A percentile compares a stretch with the other conserved stretches of the same genome.
phyloP scores from a whole-genome alignment of 2,797 vertebrate species.

The Hoplostethus atlanticus region DNA sequence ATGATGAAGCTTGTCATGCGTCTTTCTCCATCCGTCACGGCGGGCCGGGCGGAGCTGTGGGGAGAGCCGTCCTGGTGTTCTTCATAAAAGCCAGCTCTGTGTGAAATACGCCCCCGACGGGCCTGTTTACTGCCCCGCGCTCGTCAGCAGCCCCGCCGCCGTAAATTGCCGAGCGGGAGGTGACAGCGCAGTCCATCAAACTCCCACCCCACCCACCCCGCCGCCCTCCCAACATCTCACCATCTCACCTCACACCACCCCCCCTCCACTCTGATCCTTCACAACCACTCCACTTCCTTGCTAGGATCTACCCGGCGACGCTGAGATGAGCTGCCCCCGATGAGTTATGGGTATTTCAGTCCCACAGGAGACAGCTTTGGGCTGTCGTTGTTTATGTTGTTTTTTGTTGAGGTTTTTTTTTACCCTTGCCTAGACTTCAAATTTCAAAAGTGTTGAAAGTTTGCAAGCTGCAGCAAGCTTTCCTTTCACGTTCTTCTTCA shows the following conservation, averaged over 20 bases:
- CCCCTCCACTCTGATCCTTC: constrained; percentile 62
- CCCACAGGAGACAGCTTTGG: constrained; percentile 90
- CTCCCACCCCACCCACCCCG: constrained; percentile 85
- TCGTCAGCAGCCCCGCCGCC: constrained; percentile 96
- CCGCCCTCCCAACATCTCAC: constrained; percentile 85
- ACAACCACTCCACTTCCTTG: constrained; percentile 66
- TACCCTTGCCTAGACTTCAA: constrained; percentile 65
- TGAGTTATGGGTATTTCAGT: constrained; percentile 97
- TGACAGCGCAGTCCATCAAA: constrained; percentile 99
- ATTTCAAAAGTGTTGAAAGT: constrained; percentile 88
- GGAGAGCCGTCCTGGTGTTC: constrained; percentile 96
- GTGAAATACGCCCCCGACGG: constrained; percentile 99
- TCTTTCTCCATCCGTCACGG: constrained; percentile 99
- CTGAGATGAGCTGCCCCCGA: constrained; percentile 94
- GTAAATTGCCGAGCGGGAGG: constrained; percentile 96
- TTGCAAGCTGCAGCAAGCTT: constrained; percentile 81
- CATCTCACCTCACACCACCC: constrained; percentile 79
- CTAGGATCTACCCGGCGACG: constrained; percentile 86
- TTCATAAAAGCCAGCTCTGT: constrained; percentile 99
- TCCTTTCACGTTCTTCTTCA: constrained; percentile 6
- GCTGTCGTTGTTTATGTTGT: constrained; percentile 75
- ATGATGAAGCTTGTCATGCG: constrained; percentile 99
- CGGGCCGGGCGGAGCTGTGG: constrained; percentile 89
- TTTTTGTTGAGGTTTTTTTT: constrained; percentile 65
- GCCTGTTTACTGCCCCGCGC: constrained; percentile 98